Percentiles rank a stretch among this genome's conserved stretches.
Evolutionary conservation across 2,888 invertebrate species (phyloP).

Genomic region (Agrochola lota): DNA sequence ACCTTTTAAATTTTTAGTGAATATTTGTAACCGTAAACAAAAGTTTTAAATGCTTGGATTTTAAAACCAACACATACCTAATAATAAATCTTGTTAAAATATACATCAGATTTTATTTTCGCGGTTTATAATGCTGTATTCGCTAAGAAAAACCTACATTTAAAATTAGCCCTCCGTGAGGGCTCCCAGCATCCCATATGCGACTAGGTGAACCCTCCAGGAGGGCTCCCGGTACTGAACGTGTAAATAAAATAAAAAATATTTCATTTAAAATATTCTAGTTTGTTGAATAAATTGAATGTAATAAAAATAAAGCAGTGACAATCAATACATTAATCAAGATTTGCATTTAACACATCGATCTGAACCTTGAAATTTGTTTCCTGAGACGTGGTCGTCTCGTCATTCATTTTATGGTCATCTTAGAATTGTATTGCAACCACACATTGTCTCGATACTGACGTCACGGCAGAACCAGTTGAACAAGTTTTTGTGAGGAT

Average conservation of each 20-base stretch:
- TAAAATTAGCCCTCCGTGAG: too few relatives aligned
- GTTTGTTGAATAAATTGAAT: slow-evolving; percentile 16
- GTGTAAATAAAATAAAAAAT: neutral
- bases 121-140: too few relatives aligned
- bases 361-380: slow-evolving; percentile 49
- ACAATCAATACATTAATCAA: slow-evolving; percentile 39
- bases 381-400: slow-evolving; percentile 54
- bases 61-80: too few relatives aligned
- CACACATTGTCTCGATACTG: slow-evolving; percentile 22
- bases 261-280: slow-evolving; percentile 8
- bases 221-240: too few relatives aligned
- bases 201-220: too few relatives aligned
- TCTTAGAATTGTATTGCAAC: slow-evolving; percentile 44
- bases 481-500: slow-evolving; percentile 28
- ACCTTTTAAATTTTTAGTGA: too few relatives aligned
- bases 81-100: too few relatives aligned
- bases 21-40: too few relatives aligned
- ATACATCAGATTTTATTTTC: too few relatives aligned
- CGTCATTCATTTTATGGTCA: slow-evolving; percentile 47
- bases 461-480: slow-evolving; percentile 42
- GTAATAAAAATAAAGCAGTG: slow-evolving; percentile 13
- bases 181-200: too few relatives aligned
- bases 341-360: slow-evolving; percentile 52
- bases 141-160: too few relatives aligned
- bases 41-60: too few relatives aligned